phyloP scores from a whole-genome alignment of 2,113 vertebrate genomes.

The Oreamnos americanus region DNA sequence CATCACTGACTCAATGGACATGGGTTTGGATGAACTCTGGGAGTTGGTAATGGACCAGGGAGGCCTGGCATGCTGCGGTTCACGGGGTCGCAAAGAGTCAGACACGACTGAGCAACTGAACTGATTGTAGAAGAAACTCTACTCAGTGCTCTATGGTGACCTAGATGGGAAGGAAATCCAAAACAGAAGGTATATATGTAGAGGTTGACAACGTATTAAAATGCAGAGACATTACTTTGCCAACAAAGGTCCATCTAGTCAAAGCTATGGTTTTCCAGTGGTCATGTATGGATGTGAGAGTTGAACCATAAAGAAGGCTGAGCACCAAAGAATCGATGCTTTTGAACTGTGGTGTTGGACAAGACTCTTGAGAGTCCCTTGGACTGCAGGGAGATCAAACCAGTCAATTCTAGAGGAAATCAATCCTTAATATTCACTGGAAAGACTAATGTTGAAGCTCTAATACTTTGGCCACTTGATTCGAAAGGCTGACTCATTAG shows the following conservation, averaged over 20 bases:
- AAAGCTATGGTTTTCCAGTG: not conserved
- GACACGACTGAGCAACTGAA: not conserved
- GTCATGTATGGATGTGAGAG: not conserved
- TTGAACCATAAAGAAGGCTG: not conserved
- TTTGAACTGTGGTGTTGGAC: not conserved
- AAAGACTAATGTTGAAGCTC: not conserved
- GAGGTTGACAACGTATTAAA: not conserved
- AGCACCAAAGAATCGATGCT: rapidly evolving
- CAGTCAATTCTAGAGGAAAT: not conserved
- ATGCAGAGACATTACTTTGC: not conserved
- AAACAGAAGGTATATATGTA: not conserved
- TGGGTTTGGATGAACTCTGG: not conserved
- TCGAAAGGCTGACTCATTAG: not conserved
- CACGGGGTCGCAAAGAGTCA: not conserved
- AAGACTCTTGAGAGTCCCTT: not conserved
- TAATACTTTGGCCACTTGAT: not conserved
- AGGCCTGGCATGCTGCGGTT: rapidly evolving
- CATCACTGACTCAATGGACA: not conserved
- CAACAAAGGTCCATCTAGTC: not conserved
- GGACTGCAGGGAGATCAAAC: not conserved
- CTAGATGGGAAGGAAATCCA: not conserved
- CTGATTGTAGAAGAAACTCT: not conserved
- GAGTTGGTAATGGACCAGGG: not conserved
- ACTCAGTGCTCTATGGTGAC: not conserved
- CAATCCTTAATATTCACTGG: not conserved